Base-by-base conservation (phyloP, 2,797 vertebrate species). In the Pteronotus mesoamericanus region DNA sequence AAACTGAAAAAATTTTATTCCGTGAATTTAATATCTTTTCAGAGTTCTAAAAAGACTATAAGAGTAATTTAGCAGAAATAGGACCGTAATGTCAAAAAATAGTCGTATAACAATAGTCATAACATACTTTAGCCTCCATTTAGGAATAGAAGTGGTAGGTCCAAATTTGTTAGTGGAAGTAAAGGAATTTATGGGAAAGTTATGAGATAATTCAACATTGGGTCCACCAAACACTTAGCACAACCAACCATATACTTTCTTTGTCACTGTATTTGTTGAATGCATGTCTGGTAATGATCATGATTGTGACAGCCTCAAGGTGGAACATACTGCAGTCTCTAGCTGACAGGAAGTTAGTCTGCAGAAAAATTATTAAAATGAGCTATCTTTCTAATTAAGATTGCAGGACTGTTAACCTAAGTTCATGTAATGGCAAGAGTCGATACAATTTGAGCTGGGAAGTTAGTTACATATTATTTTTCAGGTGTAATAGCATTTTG, bases 11-110 rank as follows among this genome's bases (percentile, higher is more conserved):
- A 12, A 21, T 24, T 86, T 93, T 90, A 80, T 77, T 86, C 48
- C 68, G 42, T 91, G 44, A 91, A 61, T 87, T 90, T 69, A 69
- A 26, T 86, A 48, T 22, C 18, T 51, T 75, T 85, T 26, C 53
- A 94, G 85, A 94, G 24, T 93, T 94, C 48, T 96, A 44, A 82
- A 95, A 91, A 71, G 18, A 61, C 57, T 66, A 0, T 93, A 92
- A 84, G 61, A 53, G 26, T 59, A 71, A 82, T 69, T 96, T 66
- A 64, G 77, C 85, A 86, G 77, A 93, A 86, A 11, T 96, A 79
- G 71, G 34, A 26, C n/a, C 26, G 55, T 57, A 69, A 79, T 66
- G n/a, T 95, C 78, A 32, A 72, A 77, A 93, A 96, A 19, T 14
- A 61, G 74, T 55, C 37, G 66, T 4, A 2, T 37, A 69, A 18